Evolutionary conservation across 2,113 vertebrate species (phyloP).

Genomic region (Lipophrys pholis): DNA sequence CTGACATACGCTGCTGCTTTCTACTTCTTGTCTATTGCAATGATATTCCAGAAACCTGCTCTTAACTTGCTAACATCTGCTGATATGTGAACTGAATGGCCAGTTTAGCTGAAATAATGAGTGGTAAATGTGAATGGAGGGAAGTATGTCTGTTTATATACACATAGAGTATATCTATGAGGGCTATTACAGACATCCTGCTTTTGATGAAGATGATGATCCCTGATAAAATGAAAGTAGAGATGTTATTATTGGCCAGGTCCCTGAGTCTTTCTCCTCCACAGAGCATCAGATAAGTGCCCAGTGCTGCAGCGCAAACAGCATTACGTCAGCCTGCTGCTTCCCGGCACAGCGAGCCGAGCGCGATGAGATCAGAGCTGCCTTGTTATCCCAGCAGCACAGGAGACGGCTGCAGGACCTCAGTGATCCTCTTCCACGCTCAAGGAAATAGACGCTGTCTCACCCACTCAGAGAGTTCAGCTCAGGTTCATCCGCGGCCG

Average conservation of each 20-base stretch:
- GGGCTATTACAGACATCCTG: slow-evolving; percentile 46
- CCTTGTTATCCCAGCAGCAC: slow-evolving; percentile 64
- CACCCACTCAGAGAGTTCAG: slow-evolving; percentile 40
- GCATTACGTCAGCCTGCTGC: slow-evolving; percentile 82
- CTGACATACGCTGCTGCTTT: too few species aligned
- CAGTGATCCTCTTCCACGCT: slow-evolving; percentile 54
- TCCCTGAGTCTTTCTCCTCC: slow-evolving; percentile 42
- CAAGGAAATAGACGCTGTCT: slow-evolving; percentile 56
- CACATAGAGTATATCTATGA: not conserved
- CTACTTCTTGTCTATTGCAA: too few species aligned
- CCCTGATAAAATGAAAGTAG: slow-evolving; percentile 40
- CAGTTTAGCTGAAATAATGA: not conserved
- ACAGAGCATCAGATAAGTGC: slow-evolving; percentile 71
- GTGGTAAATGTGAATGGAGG: not conserved
- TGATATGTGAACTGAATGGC: not conserved
- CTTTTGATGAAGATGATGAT: slow-evolving; percentile 49
- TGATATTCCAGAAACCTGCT: not conserved
- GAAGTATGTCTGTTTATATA: not conserved
- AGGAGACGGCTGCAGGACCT: slow-evolving; percentile 72
- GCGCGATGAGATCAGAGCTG: slow-evolving; percentile 76
- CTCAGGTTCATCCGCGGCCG: slow-evolving; percentile 76
- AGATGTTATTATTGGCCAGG: slow-evolving; percentile 52
- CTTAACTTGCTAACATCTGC: not conserved
- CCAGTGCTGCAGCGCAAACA: slow-evolving; percentile 68
- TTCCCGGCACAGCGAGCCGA: slow-evolving; percentile 75